Conservation (phyloP, 1,140 invertebrate species). For the Rhopalosiphum padi region DNA sequence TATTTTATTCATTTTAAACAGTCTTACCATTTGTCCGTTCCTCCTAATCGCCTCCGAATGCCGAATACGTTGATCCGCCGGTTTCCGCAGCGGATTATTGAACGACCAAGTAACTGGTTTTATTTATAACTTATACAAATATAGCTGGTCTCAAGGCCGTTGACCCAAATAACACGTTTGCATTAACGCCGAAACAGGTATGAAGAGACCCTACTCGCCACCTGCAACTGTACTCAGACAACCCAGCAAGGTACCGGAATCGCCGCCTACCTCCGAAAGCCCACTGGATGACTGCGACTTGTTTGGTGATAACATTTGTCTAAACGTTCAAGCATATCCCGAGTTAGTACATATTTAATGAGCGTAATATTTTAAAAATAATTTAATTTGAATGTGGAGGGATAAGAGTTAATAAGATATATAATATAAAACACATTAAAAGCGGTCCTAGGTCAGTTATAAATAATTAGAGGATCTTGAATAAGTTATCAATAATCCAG, state of each 20-base stretch:
- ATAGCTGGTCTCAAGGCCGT: slow-evolving; percentile 42
- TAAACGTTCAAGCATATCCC: slow-evolving; percentile 78
- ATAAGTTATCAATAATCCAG: not conserved
- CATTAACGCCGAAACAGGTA: slow-evolving; percentile 35
- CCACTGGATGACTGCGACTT: slow-evolving; percentile 70
- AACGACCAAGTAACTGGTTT: slow-evolving; percentile 49
- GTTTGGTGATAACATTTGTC: slow-evolving; percentile 78
- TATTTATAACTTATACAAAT: not conserved
- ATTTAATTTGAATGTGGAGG: not conserved
- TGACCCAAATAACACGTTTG: slow-evolving; percentile 53
- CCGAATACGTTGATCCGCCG: slow-evolving; percentile 40
- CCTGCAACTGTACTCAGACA: slow-evolving; percentile 18
- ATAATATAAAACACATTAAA: not conserved
- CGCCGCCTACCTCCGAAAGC: slow-evolving; percentile 1
- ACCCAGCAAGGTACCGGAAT: not conserved
- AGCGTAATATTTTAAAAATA: not conserved
- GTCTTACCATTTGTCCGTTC: slow-evolving; percentile 44
- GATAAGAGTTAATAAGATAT: not conserved
- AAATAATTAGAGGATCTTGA: not conserved
- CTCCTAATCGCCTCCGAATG: slow-evolving; percentile 20
- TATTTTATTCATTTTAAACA: slow-evolving; percentile 24
- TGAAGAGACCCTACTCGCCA: slow-evolving; percentile 45
- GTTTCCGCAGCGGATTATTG: slow-evolving; percentile 48
- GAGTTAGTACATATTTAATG: slow-evolving; percentile 69
- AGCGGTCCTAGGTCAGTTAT: not conserved